Base-by-base conservation (phyloP, 1,140 invertebrate species). In the Panonychus citri region DNA sequence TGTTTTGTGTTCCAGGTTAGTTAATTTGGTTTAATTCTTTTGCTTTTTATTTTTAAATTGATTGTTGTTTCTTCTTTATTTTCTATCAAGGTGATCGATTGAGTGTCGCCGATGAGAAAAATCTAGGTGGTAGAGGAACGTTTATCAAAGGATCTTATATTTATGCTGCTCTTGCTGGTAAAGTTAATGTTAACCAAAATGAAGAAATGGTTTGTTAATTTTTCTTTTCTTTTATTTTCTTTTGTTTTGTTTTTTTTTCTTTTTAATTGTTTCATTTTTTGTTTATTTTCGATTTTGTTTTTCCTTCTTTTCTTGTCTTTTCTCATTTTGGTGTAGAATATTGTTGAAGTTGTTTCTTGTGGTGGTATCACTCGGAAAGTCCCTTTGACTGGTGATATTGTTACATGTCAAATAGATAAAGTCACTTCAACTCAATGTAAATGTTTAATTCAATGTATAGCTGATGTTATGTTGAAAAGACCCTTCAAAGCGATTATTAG, bases 101-200 rank as follows among this genome's bases (percentile, higher is more conserved):
- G 53, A 81, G 80, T 67, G 61, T 74, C 53, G 66, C 74, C 1
- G 77, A 80, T 64, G 77, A 82, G 62, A 71, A 75, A 48, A 74
- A 79, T 64, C 67, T 80, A 17, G 66, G 78, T 19, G 83, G 83
- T 3, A 69, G 76, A 55, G 87, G 87, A 37, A 88, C 85, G 1
- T 87, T 86, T 65, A 79, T 81, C 66, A 73, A 80, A 57, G 75
- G 79, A 67, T 85, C 84, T 26, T 89, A 86, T 62, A 82, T 91
- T 63, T 85, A 84, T 69, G 78, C 85, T 1, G 80, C 78, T 63
- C 70, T 89, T 58, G 80, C 81, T 39, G 87, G 86, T 19, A 68
- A 78, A 55, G 75, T 88, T 1, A 74, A 77, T 21, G 21, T 54
- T 27, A 54, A 10, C 7, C 15, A 46, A 54, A 26, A 54, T 21